Conservation (phyloP, 2,888 invertebrate genomes). For the Platypus cylindrus region DNA sequence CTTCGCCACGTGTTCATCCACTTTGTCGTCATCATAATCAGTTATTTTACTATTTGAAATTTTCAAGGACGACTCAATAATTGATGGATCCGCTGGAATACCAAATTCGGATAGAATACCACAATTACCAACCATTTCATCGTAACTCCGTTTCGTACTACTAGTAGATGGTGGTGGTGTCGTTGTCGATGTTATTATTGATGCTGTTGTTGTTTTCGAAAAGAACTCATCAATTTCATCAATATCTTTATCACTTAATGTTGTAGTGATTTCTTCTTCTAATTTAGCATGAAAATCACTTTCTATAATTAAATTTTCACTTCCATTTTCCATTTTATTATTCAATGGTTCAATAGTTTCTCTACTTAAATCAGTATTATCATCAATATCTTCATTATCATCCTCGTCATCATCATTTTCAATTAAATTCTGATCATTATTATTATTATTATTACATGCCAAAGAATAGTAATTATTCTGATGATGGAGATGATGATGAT, state of each 20-base stretch:
- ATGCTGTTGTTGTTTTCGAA: slow-evolving; percentile 25
- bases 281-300: slow-evolving; percentile 29
- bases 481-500: too few relatives aligned
- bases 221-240: too few relatives aligned
- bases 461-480: slow-evolving; percentile 33
- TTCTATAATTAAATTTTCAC: slow-evolving; percentile 25
- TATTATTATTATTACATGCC: slow-evolving; percentile 31
- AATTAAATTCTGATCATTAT: slow-evolving; percentile 30
- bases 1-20: too few relatives aligned
- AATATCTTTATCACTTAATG: too few relatives aligned
- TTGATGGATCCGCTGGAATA: too few relatives aligned
- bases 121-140: too few relatives aligned
- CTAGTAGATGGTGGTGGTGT: neutral
- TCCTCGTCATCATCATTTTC: slow-evolving; percentile 30
- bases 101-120: too few relatives aligned
- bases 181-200: slow-evolving; percentile 22
- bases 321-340: neutral
- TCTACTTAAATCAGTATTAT: neutral
- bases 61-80: too few relatives aligned
- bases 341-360: slow-evolving; percentile 8
- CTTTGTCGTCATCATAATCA: too few relatives aligned
- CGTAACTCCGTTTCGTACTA: too few relatives aligned
- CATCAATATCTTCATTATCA: slow-evolving; percentile 26
- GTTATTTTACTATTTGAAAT: too few relatives aligned
- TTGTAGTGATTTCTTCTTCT: slow-evolving; percentile 28